phyloP scores from a whole-genome alignment of 1,140 invertebrate species.

The Prorops nasuta region DNA sequence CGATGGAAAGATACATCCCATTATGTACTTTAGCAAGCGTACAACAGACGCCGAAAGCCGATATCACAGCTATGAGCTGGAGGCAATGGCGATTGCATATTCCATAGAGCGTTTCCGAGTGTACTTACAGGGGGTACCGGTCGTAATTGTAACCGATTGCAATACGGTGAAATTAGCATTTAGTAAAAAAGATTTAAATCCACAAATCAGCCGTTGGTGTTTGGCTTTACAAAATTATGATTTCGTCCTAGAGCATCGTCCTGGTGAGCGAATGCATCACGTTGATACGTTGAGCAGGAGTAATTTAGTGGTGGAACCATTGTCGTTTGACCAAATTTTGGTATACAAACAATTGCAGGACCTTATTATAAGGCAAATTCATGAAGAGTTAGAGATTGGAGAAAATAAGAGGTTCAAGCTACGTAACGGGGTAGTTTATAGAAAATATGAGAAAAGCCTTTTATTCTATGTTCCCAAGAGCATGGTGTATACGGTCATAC shows the following conservation, averaged over 20 bases:
- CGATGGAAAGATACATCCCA: background rate
- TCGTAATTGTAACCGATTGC: slow-evolving; percentile 19
- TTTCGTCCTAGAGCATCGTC: slow-evolving; percentile 22
- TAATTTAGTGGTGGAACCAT: background rate
- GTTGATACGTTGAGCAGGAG: slow-evolving; percentile 19
- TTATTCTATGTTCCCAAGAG: too few species aligned
- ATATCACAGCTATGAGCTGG: slow-evolving; percentile 32
- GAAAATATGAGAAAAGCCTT: background rate
- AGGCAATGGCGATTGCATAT: slow-evolving; percentile 49
- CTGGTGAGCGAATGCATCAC: slow-evolving; percentile 17
- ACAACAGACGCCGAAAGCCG: slow-evolving; percentile 16
- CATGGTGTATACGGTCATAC: background rate
- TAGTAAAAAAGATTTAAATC: slow-evolving; percentile 6
- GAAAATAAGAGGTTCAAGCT: background rate
- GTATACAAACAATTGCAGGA: background rate
- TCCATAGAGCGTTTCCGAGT: slow-evolving; percentile 24
- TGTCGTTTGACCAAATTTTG: too few species aligned
- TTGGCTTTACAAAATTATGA: too few species aligned
- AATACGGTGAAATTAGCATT: too few species aligned
- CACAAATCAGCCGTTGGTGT: slow-evolving; percentile 23
- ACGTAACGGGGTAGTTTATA: background rate
- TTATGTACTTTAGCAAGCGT: background rate
- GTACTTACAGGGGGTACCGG: slow-evolving; percentile 20
- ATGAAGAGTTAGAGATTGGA: background rate
- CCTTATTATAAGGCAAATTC: background rate